Percentiles rank a stretch among this genome's conserved stretches.
These are phyloP conservation scores for Oxycera nigricornis DNA, from an alignment of 2,888 invertebrate genomes.

Conservation along the genomic window DNA sequence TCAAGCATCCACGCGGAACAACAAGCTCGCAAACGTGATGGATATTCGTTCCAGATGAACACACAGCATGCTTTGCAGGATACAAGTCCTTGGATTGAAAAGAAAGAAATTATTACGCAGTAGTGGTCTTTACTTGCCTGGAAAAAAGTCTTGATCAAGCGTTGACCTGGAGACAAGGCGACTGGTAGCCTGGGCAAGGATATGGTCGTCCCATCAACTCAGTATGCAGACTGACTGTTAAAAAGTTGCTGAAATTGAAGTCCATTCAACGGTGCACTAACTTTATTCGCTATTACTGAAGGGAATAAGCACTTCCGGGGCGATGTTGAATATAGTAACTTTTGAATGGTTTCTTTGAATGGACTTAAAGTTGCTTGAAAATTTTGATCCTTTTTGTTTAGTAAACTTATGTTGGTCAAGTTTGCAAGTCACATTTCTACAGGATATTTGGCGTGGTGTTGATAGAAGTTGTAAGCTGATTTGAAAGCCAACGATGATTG, in stretches of 20 bases:
- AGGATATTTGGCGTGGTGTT: too few species aligned
- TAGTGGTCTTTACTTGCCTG: constrained; percentile 9
- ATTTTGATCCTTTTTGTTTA: too few species aligned
- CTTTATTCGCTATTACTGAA: constrained; percentile 11
- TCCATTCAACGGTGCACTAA: neutral
- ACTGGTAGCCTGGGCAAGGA: neutral
- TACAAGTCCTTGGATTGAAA: constrained; percentile 22
- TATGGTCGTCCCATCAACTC: neutral
- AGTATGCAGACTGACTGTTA: neutral
- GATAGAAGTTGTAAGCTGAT: too few species aligned
- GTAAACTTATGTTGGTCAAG: too few species aligned
- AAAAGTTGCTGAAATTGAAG: constrained; percentile 3
- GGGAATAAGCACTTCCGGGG: constrained; percentile 14
- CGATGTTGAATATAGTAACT: too few species aligned
- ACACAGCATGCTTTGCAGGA: constrained; percentile 28
- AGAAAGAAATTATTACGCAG: constrained; percentile 16
- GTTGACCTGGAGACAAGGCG: constrained; percentile 2
- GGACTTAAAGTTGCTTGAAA: too few species aligned
- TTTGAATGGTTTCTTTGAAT: too few species aligned
- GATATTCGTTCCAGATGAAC: constrained; percentile 15
- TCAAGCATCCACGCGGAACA: constrained; percentile 16
- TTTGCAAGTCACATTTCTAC: too few species aligned
- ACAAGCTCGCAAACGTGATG: constrained; percentile 1
- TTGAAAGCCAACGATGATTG: too few species aligned
- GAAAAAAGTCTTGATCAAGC: neutral